A percentile compares a stretch with the other conserved stretches of the same genome.
These are phyloP conservation scores for Corythucha ciliata DNA, from an alignment of 2,888 invertebrate species.

Conservation along the genomic window DNA sequence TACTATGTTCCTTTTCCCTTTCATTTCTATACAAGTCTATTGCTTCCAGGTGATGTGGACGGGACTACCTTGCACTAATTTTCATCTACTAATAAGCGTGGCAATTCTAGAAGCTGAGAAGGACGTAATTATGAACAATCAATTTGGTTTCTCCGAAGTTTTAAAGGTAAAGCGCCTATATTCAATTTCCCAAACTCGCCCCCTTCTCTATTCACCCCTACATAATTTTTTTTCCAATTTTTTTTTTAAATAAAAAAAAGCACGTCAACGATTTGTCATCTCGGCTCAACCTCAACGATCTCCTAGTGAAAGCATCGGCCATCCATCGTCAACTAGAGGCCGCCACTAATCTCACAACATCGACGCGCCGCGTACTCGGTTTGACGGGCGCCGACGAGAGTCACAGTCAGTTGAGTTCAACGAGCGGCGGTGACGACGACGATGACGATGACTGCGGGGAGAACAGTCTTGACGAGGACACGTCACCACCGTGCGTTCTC, in stretches of 20 bases:
- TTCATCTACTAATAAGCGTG: constrained; percentile 85
- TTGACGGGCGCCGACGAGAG: constrained; percentile 44
- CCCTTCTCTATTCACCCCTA: constrained; percentile 12
- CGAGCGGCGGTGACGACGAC: constrained; percentile 21
- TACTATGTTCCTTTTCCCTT: not conserved
- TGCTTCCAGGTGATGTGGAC: constrained; percentile 63
- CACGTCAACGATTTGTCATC: constrained; percentile 92
- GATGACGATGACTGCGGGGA: no score
- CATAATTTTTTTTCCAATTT: constrained; percentile 21
- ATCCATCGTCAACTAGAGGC: constrained; percentile 80
- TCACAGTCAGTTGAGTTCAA: constrained; percentile 14
- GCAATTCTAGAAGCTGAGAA: constrained; percentile 89
- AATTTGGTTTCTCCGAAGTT: constrained; percentile 93
- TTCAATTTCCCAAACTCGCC: not conserved
- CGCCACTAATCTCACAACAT: constrained; percentile 57
- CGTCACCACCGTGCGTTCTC: no score
- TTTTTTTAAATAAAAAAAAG: constrained; percentile 43
- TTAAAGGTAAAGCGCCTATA: constrained; percentile 55
- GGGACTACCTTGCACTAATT: constrained; percentile 84
- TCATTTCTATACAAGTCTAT: constrained; percentile 1
- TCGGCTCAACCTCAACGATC: constrained; percentile 70
- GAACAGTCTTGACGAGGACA: no score
- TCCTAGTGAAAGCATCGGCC: constrained; percentile 79
- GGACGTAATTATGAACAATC: constrained; percentile 74
- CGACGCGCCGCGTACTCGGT: constrained; percentile 62